Evolutionary conservation across 2,888 invertebrate genomes (phyloP).

Genomic region (Micropterix aruncella): DNA sequence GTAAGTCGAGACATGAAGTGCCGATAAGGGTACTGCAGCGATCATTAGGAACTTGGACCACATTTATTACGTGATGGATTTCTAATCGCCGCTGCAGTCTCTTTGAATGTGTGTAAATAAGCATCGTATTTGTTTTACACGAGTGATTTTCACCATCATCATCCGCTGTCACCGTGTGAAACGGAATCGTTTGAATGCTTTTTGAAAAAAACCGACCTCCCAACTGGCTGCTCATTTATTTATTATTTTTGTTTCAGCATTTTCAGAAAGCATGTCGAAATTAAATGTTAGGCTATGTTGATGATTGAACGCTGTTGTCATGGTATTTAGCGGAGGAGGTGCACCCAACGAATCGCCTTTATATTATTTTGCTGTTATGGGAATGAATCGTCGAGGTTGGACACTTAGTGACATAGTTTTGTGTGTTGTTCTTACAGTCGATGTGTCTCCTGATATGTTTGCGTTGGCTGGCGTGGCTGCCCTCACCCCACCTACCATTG

Average conservation of each 20-base stretch:
- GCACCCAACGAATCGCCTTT: background rate
- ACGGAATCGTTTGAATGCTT: background rate
- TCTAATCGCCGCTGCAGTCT: too few species aligned
- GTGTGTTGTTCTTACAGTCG: background rate
- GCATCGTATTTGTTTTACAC: too few species aligned
- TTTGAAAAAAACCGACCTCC: background rate
- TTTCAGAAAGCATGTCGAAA: constrained; percentile 4
- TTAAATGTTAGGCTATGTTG: background rate
- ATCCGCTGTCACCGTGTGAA: background rate
- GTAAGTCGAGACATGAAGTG: constrained; percentile 42
- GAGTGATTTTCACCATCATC: background rate
- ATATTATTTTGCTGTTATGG: background rate
- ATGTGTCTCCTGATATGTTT: background rate
- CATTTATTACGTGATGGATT: too few species aligned
- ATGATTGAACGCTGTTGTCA: background rate
- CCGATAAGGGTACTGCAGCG: too few species aligned
- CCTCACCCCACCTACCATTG: background rate
- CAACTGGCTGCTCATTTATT: background rate
- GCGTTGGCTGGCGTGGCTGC: background rate
- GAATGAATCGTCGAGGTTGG: background rate
- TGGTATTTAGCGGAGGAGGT: too few species aligned
- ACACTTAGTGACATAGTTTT: background rate
- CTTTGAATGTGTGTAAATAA: too few species aligned
- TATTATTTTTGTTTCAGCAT: background rate
- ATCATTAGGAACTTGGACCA: too few species aligned